A percentile compares a stretch with the other conserved stretches of the same genome.
phyloP scores from a whole-genome alignment of 2,113 vertebrate genomes.

The Ellobius talpinus region DNA sequence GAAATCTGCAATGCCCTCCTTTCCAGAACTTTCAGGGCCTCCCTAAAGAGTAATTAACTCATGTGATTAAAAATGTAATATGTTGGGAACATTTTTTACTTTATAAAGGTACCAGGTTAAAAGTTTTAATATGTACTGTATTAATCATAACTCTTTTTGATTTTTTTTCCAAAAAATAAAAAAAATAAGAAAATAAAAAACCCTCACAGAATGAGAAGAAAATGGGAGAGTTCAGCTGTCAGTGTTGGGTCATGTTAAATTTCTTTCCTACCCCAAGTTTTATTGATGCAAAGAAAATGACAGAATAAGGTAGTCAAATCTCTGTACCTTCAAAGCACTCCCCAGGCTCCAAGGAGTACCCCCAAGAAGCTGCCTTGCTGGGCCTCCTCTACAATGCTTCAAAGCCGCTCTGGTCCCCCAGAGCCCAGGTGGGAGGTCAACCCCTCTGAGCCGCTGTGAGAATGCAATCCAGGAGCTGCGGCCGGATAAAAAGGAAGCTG shows the following conservation, averaged over 20 bases:
- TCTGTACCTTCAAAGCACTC: neutral
- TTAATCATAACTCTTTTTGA: slow-evolving; percentile 61
- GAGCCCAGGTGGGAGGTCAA: too few relatives aligned
- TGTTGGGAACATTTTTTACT: slow-evolving; percentile 66
- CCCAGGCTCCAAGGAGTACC: accelerated
- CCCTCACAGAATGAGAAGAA: neutral
- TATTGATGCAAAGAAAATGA: slow-evolving; percentile 50
- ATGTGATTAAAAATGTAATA: slow-evolving; percentile 77
- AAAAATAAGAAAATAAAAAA: slow-evolving; percentile 33
- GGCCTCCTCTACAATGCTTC: neutral
- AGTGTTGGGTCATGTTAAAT: neutral
- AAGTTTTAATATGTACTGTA: slow-evolving; percentile 51
- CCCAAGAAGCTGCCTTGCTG: accelerated
- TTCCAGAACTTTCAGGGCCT: slow-evolving; percentile 65
- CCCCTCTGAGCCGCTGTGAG: accelerated
- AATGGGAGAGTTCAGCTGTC: neutral
- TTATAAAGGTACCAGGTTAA: slow-evolving; percentile 62
- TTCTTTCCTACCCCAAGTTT: slow-evolving; percentile 35
- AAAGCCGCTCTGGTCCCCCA: neutral
- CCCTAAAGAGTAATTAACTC: slow-evolving; percentile 81
- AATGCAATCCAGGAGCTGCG: accelerated
- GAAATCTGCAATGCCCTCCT: slow-evolving; percentile 66
- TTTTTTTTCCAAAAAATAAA: slow-evolving; percentile 14
- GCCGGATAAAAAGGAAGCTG: too few relatives aligned
- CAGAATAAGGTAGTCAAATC: neutral